Conservation (phyloP, 2,797 vertebrate species). For the Cirrhinus molitorella region DNA sequence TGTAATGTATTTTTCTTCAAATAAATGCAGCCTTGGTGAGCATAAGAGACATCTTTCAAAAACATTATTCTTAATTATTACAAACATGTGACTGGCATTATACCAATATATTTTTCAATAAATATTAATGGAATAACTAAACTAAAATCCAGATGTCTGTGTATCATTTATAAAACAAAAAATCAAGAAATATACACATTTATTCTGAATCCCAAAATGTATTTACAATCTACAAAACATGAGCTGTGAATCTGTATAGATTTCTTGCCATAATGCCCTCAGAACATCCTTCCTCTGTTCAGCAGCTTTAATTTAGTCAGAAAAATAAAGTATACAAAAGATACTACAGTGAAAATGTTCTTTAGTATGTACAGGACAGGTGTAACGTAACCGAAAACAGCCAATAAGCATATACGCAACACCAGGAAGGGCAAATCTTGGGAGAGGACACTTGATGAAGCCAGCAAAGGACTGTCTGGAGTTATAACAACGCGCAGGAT, state of each 20-base stretch:
- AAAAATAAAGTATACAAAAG: conserved; percentile 83
- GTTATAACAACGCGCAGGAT: conserved; percentile 72
- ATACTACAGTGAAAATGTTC: conserved; percentile 77
- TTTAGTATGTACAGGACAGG: conserved; percentile 81
- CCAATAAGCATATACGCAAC: conserved; percentile 76
- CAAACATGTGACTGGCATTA: neutral
- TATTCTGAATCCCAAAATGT: neutral
- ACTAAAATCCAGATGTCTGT: neutral
- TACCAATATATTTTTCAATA: conserved; percentile 22
- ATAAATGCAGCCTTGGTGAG: neutral
- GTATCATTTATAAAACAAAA: neutral
- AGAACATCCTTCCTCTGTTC: conserved; percentile 75
- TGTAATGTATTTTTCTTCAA: neutral
- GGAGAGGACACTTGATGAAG: conserved; percentile 69
- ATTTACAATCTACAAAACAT: conserved; percentile 31
- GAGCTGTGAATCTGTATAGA: neutral
- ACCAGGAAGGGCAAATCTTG: conserved; percentile 86
- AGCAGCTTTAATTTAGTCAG: conserved; percentile 77
- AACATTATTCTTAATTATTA: neutral
- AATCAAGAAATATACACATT: neutral
- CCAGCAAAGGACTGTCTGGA: conserved; percentile 75
- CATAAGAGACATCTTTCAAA: neutral
- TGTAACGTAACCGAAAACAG: conserved; percentile 76
- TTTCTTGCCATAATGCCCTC: conserved; percentile 48
- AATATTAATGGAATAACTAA: conserved; percentile 4